Evolutionary conservation across 2,113 vertebrate species (phyloP).

Genomic region (Gallinago media): DNA sequence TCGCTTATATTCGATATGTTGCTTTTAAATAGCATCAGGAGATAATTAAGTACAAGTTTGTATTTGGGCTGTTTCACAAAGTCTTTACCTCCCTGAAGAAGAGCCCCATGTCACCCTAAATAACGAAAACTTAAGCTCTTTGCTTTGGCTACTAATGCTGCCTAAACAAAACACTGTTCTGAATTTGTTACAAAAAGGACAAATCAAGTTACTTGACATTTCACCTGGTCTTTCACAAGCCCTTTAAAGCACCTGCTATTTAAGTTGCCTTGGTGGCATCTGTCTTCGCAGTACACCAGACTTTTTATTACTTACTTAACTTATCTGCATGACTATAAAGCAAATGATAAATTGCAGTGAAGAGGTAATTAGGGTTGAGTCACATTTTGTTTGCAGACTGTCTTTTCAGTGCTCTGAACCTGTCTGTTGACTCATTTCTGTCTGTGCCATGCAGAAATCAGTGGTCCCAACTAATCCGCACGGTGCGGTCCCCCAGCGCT

Average conservation of each 20-base stretch:
- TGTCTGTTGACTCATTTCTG: not conserved
- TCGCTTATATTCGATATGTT: not conserved
- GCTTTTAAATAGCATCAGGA: not conserved
- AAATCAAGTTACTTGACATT: not conserved
- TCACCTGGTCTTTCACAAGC: not conserved
- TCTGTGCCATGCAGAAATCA: not conserved
- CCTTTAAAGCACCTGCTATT: not conserved
- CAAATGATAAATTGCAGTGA: conserved; percentile 9
- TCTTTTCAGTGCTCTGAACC: not conserved
- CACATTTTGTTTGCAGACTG: conserved; percentile 24
- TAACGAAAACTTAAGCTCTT: not conserved
- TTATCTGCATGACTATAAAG: conserved; percentile 8
- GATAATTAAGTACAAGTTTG: not conserved
- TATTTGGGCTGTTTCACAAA: not conserved
- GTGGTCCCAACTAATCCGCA: not conserved
- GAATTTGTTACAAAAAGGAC: not conserved
- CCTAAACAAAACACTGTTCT: not conserved
- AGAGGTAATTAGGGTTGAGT: conserved; percentile 9
- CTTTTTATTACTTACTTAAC: conserved; percentile 6
- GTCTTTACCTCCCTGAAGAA: not conserved
- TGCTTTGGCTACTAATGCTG: not conserved
- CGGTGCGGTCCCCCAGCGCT: not conserved
- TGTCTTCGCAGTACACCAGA: not conserved
- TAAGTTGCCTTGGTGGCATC: conserved; percentile 24
- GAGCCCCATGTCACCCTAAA: not conserved